These are phyloP conservation scores for Tenodera sinensis DNA, from an alignment of 2,888 invertebrate species.

Conservation along the genomic window DNA sequence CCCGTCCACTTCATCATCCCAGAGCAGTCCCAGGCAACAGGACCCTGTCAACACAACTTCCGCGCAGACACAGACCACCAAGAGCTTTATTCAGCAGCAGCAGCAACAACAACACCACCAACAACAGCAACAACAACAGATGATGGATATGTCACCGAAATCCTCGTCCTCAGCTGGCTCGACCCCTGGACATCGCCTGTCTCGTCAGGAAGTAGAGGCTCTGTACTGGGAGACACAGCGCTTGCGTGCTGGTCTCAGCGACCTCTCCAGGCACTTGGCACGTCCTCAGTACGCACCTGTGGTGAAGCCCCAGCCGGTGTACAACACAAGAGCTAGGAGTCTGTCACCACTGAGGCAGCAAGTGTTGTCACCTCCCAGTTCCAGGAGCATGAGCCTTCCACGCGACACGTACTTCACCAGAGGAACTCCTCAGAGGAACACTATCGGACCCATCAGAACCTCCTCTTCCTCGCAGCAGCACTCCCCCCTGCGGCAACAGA, in stretches of 20 bases:
- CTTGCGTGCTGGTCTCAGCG: neutral
- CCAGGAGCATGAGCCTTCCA: slow-evolving; percentile 47
- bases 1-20: neutral
- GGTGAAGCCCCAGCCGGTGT: slow-evolving; percentile 16
- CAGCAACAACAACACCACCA: neutral
- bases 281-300: neutral
- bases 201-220: slow-evolving; percentile 27
- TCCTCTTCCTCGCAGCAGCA: neutral
- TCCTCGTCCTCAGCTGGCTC: too few species aligned
- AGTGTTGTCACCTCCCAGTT: slow-evolving; percentile 39
- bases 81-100: neutral
- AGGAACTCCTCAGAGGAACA: slow-evolving; percentile 24
- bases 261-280: slow-evolving; percentile 5
- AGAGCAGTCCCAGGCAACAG: neutral
- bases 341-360: slow-evolving; percentile 43
- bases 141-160: neutral
- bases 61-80: neutral
- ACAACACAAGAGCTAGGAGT: slow-evolving; percentile 41
- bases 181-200: neutral
- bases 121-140: neutral
- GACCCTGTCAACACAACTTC: neutral
- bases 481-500: neutral
- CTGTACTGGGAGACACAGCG: slow-evolving; percentile 28
- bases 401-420: slow-evolving; percentile 32
- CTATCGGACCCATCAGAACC: slow-evolving; percentile 25